Base-by-base conservation (phyloP, 2,797 vertebrate genomes). In the Miichthys miiuy region DNA sequence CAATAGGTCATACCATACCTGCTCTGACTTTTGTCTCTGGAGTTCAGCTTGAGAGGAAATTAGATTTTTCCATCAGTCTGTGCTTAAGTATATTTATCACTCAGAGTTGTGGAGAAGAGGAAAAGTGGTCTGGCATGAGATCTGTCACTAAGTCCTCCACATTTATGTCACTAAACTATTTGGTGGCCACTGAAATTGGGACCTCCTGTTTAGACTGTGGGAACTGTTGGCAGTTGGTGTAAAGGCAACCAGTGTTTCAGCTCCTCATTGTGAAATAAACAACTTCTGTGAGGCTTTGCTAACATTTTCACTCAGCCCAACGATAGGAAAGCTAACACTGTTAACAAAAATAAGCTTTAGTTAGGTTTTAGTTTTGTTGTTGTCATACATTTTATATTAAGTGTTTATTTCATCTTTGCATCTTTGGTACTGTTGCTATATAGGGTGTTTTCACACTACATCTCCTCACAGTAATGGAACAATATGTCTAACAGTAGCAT, bases 161-260 rank as follows among this genome's bases (percentile, higher is more conserved):
- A 80, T 93, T 89, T 88, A 78, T 88, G 80, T 81, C 85, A 71
- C 86, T 72, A 42, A 89, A 87, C 77, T 87, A 83, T 92, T 86
- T 77, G 46, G 66, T 79, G 79, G 80, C 83, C 81, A 56, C 75
- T 86, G 75, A 92, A 91, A 91, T 85, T 88, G 77, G 79, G 86
- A 89, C 87, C 64, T 88, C 83, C 80, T 92, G 87, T 91, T 91
- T 77, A 72, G 82, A 82, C 82, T 90, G 85, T 90, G 91, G 82
- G 88, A 93, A 91, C 86, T 70, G 77, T 70, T 76, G 79, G 79
- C 67, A 81, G 68, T 63, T 62, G 72, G 50, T 73, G 38, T 67
- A 65, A 76, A 82, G 86, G 83, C 55, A 72, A 52, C 64, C 62
- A 46, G 17, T 69, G 73, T 72, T 84, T 83, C 42, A 68, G 50